Base-by-base conservation (phyloP, 2,113 vertebrate genomes). In the Sisor rabdophorus region DNA sequence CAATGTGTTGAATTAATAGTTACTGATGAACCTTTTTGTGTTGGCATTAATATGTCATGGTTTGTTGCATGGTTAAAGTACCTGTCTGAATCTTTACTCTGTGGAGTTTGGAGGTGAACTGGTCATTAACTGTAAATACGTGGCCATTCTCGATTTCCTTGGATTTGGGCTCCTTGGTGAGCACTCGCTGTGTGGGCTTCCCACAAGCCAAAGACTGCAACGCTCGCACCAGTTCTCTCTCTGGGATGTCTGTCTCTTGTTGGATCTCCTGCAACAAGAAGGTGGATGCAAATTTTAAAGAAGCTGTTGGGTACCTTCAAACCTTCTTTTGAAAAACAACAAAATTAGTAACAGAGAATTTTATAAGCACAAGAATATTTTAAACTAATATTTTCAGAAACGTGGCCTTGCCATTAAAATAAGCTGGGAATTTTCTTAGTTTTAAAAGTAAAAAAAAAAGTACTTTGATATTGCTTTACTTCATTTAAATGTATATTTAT, bases 71-170 rank as follows among this genome's bases (percentile, higher is more conserved):
- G 32, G 4, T 19, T 24, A 11, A 9, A 0, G 5, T 88, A 99
- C 97, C 97, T 78, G 97, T 99, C 88, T 99, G 97, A 89, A 99
- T 99, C 91, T 99, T 99, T 89, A 99, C 97, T 90, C 97, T 94
- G 91, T 99, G 97, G 85, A 99, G 92, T 89, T 98, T 99, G 81
- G 97, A 99, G 47, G 96, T 99, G 91, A 99, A 99, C 91, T 99
- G 97, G 87, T 99, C 97, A 26, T 99, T 99, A 82, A 99, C 97
- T 83, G 96, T 99, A 89, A 99, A 99, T 89, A 95, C 92, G 48
- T 99, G 98, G 80, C 97, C 96, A 68, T 93, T 98, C 88, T 99
- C 98, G 77, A 99, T 99, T 89, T 99, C 97, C 92, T 99, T 99
- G 73, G 96, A 98, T 82, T 99, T 98, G 70, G 97, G 97, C 59